Conservation (phyloP, 1,140 invertebrate species). For the Palaemon carinicauda region DNA sequence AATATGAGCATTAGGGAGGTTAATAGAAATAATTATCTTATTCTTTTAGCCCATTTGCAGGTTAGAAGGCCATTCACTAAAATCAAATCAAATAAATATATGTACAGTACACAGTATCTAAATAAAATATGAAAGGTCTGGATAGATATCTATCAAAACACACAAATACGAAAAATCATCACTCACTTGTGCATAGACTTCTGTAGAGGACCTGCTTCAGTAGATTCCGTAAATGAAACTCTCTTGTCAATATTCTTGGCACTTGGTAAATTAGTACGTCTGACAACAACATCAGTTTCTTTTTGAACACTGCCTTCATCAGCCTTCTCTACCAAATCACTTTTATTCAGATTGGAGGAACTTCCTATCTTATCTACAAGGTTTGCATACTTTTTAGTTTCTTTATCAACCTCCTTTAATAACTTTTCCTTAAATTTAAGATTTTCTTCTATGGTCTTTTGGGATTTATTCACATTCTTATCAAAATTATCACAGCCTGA, state of each 20-base stretch:
- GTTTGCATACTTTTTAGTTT: background rate
- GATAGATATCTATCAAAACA: background rate
- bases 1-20: too few species aligned
- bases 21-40: too few species aligned
- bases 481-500: constrained; percentile 22
- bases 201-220: background rate
- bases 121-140: too few species aligned
- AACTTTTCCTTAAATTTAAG: background rate
- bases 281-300: background rate
- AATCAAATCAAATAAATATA: too few species aligned
- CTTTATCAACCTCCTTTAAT: background rate
- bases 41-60: too few species aligned
- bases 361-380: background rate
- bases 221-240: constrained; percentile 39
- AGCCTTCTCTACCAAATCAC: background rate
- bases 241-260: constrained; percentile 40
- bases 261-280: background rate
- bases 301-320: background rate
- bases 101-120: too few species aligned
- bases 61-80: too few species aligned
- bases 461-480: background rate
- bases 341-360: background rate
- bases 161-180: background rate
- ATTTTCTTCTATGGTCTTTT: background rate
- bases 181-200: constrained; percentile 43